Evolutionary conservation across 2,113 vertebrate species (phyloP).

Genomic region (Myotis davidii): DNA sequence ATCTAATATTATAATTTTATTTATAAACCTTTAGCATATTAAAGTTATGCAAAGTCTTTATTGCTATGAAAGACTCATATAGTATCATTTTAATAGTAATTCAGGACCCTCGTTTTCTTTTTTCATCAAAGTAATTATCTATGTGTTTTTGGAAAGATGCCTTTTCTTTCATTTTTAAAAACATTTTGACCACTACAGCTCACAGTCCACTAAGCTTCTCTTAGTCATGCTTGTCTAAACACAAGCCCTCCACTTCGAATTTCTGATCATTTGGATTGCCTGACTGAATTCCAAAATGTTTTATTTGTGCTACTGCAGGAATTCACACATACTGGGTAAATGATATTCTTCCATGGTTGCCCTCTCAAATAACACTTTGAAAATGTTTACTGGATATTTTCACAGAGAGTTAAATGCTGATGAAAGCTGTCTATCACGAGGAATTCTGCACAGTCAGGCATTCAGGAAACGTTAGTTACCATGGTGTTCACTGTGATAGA

Average conservation of each 20-base stretch:
- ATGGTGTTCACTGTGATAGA: neutral
- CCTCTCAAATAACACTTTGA: neutral
- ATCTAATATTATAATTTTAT: conserved; percentile 60
- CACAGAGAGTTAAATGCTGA: neutral
- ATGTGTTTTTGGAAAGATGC: neutral
- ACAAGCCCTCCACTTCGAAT: neutral
- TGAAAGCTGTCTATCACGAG: neutral
- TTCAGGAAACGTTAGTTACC: neutral
- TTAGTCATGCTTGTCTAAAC: conserved; percentile 32
- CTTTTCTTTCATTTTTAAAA: neutral
- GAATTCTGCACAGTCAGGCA: neutral
- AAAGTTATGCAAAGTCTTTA: conserved; percentile 14
- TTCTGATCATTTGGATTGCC: conserved; percentile 23
- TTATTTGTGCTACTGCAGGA: neutral
- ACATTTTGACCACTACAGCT: neutral
- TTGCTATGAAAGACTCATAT: neutral
- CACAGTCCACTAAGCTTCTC: neutral
- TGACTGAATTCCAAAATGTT: conserved; percentile 35
- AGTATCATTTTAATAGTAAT: conserved; percentile 41
- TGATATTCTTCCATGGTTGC: neutral
- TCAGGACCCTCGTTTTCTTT: neutral
- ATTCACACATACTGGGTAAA: neutral
- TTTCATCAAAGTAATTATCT: conserved; percentile 40
- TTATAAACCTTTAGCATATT: conserved; percentile 46
- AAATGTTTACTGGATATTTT: neutral